Base-by-base conservation (phyloP, 2,888 invertebrate genomes). In the Holacanthella duospinosa region DNA sequence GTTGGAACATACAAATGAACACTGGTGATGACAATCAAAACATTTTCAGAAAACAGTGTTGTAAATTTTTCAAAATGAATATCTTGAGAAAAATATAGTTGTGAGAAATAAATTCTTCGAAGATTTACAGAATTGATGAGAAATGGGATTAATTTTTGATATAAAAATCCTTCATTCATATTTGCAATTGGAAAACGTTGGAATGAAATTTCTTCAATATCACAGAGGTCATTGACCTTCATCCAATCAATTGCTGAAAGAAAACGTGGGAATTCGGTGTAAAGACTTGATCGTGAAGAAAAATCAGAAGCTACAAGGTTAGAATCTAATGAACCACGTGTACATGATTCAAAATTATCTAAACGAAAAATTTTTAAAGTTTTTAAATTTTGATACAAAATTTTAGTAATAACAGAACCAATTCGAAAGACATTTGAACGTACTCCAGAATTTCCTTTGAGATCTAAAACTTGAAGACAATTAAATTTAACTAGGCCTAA, bases 131-230 rank as follows among this genome's bases (percentile, higher is more conserved):
- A n/a, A 16, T 29, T 29, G 4, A 3, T 9, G 6, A 58, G 6
- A 43, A 58, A 58, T 12, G 58, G 58, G 9, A 58, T 3, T 6
- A 58, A 36, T 3, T 6, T 43, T 2, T 3, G 6, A 2, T n/a
- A 3, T 24, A 58, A 29, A 28, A n/a, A 21, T 4, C 4, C 3
- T 9, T 58, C 58, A 21, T 43, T 58, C 58, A 58, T 36, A 43
- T 58, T 58, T 29, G 58, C 58, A 58, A 58, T 58, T 21, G 58
- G 58, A 28, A 58, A 58, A n/a, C 58, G 29, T 3, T 36, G 4
- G 4, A 58, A 43, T 4, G 58, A 58, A 21, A 58, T 43, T n/a
- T 36, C 29, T 58, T 58, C 29, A 6, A 55, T 6, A 9, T 55
- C 3, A 12, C 4, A 6, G 9, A 55, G 21, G 6, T 55, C 27